A percentile compares a stretch with the other conserved stretches of the same genome.
Evolutionary conservation across 1,140 invertebrate genomes (phyloP).

Genomic region (Drosophila bocqueti): DNA sequence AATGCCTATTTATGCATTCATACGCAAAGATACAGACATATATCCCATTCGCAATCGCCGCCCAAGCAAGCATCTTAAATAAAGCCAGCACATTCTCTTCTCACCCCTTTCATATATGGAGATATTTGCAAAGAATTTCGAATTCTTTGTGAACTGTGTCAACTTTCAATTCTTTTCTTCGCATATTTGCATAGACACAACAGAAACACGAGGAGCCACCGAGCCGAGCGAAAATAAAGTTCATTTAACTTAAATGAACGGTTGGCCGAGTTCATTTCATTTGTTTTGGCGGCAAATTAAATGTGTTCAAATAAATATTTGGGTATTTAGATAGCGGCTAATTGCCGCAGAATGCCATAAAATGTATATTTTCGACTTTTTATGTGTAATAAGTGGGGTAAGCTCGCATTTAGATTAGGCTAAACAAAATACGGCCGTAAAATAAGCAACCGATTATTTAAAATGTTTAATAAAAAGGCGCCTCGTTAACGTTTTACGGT

Average conservation of each 20-base stretch:
- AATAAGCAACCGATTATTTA: constrained; percentile 22
- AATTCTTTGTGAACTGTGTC: constrained; percentile 67
- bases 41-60: constrained; percentile 27
- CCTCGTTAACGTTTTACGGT: not conserved
- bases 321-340: constrained; percentile 6
- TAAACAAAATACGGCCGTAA: constrained; percentile 8
- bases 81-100: constrained; percentile 26
- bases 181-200: constrained; percentile 56
- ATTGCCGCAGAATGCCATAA: constrained; percentile 15
- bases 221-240: constrained; percentile 1
- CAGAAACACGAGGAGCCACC: constrained; percentile 25
- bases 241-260: constrained; percentile 12
- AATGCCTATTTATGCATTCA: constrained; percentile 40
- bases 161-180: constrained; percentile 70
- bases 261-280: constrained; percentile 27
- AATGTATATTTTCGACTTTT: constrained; percentile 7
- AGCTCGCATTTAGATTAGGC: constrained; percentile 2
- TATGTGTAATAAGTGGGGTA: constrained; percentile 16
- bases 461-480: constrained; percentile 3
- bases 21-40: not conserved
- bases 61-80: constrained; percentile 17
- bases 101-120: constrained; percentile 16
- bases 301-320: constrained; percentile 43
- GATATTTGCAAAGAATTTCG: constrained; percentile 35
- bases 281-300: constrained; percentile 20